These are phyloP conservation scores for Eptatretus burgeri DNA, from an alignment of 2,113 vertebrate species.

Conservation along the genomic window DNA sequence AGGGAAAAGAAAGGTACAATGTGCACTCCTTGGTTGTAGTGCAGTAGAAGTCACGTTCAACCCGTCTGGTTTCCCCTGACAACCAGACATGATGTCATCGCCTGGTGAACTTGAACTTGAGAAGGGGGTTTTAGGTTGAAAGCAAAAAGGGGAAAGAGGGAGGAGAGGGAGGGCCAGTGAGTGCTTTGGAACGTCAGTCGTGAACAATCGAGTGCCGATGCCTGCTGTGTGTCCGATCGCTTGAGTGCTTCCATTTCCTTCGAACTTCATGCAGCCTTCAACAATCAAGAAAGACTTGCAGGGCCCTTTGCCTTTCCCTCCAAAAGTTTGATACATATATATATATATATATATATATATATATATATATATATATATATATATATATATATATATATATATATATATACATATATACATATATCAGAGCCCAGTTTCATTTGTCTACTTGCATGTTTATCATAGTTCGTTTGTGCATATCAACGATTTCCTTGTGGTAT, in stretches of 20 bases:
- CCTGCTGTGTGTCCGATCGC: too few species aligned
- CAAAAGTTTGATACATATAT: neutral
- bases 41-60: neutral
- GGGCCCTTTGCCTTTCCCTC: too few species aligned
- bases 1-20: too few species aligned
- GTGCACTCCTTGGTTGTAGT: too few species aligned
- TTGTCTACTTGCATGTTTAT: too few species aligned
- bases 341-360: neutral
- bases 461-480: too few species aligned
- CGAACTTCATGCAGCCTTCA: too few species aligned
- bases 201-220: too few species aligned
- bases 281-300: too few species aligned
- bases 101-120: slow-evolving; percentile 6
- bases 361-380: neutral
- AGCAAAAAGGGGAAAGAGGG: slow-evolving; percentile 1
- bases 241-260: too few species aligned
- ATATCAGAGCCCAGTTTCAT: neutral
- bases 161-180: neutral
- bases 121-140: slow-evolving; percentile 4
- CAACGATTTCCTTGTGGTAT: too few species aligned
- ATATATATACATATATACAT: neutral
- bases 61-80: neutral
- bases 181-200: too few species aligned
- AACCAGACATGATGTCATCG: slow-evolving; percentile 6
- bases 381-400: neutral